phyloP scores from a whole-genome alignment of 2,113 vertebrate genomes.

The Aptenodytes patagonicus region DNA sequence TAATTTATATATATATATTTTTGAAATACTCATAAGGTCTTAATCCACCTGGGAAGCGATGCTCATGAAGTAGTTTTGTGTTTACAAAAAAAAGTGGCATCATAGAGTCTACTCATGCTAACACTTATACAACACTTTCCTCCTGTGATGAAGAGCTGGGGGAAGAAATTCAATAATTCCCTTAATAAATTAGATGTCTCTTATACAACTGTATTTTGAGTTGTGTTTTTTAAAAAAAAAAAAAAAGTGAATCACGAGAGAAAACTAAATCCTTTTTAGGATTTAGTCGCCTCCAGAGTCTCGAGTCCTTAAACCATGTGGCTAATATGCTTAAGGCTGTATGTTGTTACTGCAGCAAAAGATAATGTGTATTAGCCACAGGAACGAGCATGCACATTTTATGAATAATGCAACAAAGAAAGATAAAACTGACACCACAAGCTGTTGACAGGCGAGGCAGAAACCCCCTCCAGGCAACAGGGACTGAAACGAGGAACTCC shows the following conservation, averaged over 20 bases:
- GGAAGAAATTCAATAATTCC: not conserved
- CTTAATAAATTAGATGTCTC: not conserved
- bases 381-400: not conserved
- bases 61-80: not conserved
- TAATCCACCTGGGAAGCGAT: not conserved
- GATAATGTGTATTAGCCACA: not conserved
- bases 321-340: not conserved
- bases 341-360: not conserved
- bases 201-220: not conserved
- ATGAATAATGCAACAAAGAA: not conserved
- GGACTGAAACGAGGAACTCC: not conserved
- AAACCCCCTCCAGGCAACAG: not conserved
- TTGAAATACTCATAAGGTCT: not conserved
- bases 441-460: not conserved
- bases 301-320: not conserved
- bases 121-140: fast-evolving
- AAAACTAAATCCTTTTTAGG: not conserved
- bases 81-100: not conserved
- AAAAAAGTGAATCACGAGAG: not conserved
- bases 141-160: not conserved
- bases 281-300: not conserved
- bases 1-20: not conserved
- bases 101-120: not conserved
- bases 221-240: not conserved
- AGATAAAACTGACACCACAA: not conserved